These are phyloP conservation scores for Napeogenes sylphis DNA, from an alignment of 2,888 invertebrate species.

Conservation along the genomic window DNA sequence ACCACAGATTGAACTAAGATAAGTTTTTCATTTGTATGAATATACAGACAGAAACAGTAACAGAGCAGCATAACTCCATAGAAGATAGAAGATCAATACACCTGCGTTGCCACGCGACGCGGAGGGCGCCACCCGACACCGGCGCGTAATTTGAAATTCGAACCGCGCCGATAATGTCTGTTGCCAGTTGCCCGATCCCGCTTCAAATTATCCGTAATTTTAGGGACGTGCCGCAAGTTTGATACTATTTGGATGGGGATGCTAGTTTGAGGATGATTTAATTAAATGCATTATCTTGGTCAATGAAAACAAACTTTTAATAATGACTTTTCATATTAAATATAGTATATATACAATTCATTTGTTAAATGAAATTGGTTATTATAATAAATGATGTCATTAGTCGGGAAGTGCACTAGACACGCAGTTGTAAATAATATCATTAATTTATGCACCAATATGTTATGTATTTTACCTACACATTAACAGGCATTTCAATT, in stretches of 20 bases:
- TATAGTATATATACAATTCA: neutral
- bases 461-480: conserved; percentile 41
- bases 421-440: conserved; percentile 35
- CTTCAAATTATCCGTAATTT: conserved; percentile 63
- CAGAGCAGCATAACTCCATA: conserved; percentile 38
- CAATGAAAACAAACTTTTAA: too few species aligned
- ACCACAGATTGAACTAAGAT: too few species aligned
- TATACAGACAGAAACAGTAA: conserved; percentile 8
- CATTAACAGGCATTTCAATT: conserved; percentile 40
- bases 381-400: conserved; percentile 4
- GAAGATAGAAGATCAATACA: conserved; percentile 66
- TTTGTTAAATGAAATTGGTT: neutral
- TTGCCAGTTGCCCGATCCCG: conserved; percentile 47
- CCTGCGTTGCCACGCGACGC: conserved; percentile 72
- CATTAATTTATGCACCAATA: conserved; percentile 39
- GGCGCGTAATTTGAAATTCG: conserved; percentile 76
- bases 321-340: too few species aligned
- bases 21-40: neutral
- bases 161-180: conserved; percentile 71
- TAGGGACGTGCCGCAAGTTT: conserved; percentile 36
- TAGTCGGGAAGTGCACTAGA: conserved; percentile 11
- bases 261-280: conserved; percentile 10
- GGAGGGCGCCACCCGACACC: conserved; percentile 73
- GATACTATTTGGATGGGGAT: conserved; percentile 16
- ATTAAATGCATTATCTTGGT: conserved; percentile 8